Base-by-base conservation (phyloP, 2,888 invertebrate species). In the Morinoia aosen region DNA sequence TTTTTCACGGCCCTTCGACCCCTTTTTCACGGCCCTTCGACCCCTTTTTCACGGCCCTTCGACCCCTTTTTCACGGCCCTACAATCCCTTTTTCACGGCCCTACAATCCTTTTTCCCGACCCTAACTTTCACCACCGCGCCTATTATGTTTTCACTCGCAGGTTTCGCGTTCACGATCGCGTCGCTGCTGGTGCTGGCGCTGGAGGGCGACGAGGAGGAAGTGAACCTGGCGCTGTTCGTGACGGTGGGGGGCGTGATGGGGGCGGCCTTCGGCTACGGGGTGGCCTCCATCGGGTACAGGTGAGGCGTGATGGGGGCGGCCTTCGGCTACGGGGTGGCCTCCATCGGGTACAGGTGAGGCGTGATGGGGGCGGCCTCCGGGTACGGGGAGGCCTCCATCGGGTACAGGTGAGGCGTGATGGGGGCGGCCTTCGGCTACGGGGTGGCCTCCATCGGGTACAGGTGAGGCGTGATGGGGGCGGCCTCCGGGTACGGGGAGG, bases 281-380 rank as follows among this genome's bases (percentile, higher is more conserved):
- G 91, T 91, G 12, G 39, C 48, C 56, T 48, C 48, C 56, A 56
- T 91, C 40, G 91, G 91, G 25, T 91, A 91, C 91, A 91, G 91
- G 91, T 91, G 56, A 91, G 25, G 56, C 16, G 61, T 3, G 61
- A 8, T 61, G 61, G 91, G 4, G 48, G 11, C 56, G 1, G 11
- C 56, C 91, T 91, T 91, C 56, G 56, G 48, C 48, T 91, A 91
- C 56, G 91, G 91, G 19, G 91, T 91, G 12, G 39, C 48, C 56
- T 48, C 48, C 56, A 56, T 91, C 40, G 91, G 91, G 25, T 91
- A 91, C 91, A 91, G 91, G 91, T 91, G 56, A 91, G 25, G 56
- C 16, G 61, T 3, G 61, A 8, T 61, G 61, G 91, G 4, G 48
- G 11, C 56, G 1, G 11, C 56, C 91, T 91, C 48, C 56, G 56